Base-by-base conservation (phyloP, 2,888 invertebrate genomes). In the Scaptomyza flava region DNA sequence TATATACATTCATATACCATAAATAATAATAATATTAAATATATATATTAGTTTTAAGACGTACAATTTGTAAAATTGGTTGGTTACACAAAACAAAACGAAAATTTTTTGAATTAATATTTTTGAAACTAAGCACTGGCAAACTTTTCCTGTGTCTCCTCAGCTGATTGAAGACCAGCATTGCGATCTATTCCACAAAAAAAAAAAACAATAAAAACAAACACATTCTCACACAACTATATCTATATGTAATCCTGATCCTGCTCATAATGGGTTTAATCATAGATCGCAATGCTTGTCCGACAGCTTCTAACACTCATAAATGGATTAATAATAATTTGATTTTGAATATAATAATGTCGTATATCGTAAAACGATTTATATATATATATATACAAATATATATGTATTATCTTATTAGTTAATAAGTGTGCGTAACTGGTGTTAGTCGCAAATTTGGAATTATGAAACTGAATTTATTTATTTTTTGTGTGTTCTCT, bases 371-470 rank as follows among this genome's bases (percentile, higher is more conserved):
- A 59, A 61, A 75, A 50, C 61, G 56, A 27, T 66, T 46, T 59
- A 23, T 62, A 47, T 59, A 56, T 68, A 69, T 57, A 59, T 45
- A 45, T 46, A 46, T 30, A 42, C 27, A 45, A 9, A 27, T 46
- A 27, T 46, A 48, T 33, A 48, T 48, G 33, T 48, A 48, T 12
- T 48, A 48, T 14, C 33, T 20, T 69, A 57, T 68, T 66, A 70
- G 58, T 41, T 70, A 12, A 63, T 87, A 78, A 81, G 80, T 90
- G 88, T 90, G 82, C 89, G 85, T 89, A 87, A 81, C 81, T 90
- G 91, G 91, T 91, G 91, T 91, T 88, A 91, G 91, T 91, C 89
- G 87, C 91, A 90, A 89, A 82, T 81, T 81, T 85, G 87, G 72
- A 74, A 73, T 68, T 63, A 36, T 17, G 11, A 41, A 41, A 47